Conservation (phyloP, 1,140 invertebrate genomes). For the Aphaenogaster rudis region DNA sequence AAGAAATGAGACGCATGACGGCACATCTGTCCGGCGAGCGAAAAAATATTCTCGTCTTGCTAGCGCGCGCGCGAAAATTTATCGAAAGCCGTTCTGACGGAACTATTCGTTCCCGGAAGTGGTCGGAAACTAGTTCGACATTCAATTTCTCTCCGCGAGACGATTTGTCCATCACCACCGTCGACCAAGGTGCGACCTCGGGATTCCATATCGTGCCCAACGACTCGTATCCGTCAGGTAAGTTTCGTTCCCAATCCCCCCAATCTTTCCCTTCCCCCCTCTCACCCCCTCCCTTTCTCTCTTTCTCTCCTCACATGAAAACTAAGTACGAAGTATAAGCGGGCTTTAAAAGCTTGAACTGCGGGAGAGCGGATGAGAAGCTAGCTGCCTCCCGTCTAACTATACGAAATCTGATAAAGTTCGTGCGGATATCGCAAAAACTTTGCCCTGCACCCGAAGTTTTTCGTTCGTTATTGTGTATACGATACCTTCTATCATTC, state of each 20-base stretch:
- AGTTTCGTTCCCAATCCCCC: constrained; percentile 61
- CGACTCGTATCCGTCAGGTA: constrained; percentile 73
- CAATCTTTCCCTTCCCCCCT: not conserved
- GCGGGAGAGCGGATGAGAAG: constrained; percentile 62
- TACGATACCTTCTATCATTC: constrained; percentile 72
- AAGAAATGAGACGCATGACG: constrained; percentile 47
- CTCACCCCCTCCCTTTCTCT: not conserved
- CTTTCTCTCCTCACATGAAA: constrained; percentile 43
- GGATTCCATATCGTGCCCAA: constrained; percentile 73
- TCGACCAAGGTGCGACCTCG: constrained; percentile 59
- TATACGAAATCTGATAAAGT: constrained; percentile 74
- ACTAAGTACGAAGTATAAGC: constrained; percentile 76
- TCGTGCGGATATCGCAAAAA: constrained; percentile 75
- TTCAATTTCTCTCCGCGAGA: constrained; percentile 72
- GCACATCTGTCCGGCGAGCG: constrained; percentile 41
- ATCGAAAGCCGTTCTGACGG: constrained; percentile 60
- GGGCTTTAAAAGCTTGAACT: constrained; percentile 73
- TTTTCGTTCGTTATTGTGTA: constrained; percentile 44
- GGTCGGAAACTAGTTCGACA: constrained; percentile 71
- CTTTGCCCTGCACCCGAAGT: constrained; percentile 55
- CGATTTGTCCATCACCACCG: constrained; percentile 71
- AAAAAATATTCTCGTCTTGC: constrained; percentile 45
- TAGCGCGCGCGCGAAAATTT: constrained; percentile 36
- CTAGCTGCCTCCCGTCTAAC: constrained; percentile 57
- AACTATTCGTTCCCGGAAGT: constrained; percentile 61